phyloP scores from a whole-genome alignment of 1,140 invertebrate species.

The Ooceraea biroi region DNA sequence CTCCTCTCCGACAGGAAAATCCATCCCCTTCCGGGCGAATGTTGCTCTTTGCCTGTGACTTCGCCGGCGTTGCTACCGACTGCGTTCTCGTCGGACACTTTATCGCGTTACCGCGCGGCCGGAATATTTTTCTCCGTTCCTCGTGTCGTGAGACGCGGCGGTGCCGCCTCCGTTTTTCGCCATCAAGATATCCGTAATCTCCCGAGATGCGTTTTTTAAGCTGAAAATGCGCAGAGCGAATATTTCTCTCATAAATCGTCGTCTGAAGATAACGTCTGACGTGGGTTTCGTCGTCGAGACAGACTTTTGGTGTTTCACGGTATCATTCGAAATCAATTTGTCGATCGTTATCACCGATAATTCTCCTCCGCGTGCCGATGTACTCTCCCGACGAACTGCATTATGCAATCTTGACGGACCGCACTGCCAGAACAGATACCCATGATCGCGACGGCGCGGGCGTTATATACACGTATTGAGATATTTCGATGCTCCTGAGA shows the following conservation, averaged over 20 bases:
- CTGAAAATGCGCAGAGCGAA: no score
- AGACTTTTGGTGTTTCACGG: neutral
- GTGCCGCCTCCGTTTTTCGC: neutral
- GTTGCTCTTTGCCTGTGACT: slow-evolving; percentile 77
- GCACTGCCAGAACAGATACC: slow-evolving; percentile 43
- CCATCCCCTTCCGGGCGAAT: slow-evolving; percentile 72
- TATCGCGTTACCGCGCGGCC: slow-evolving; percentile 37
- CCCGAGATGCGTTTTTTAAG: neutral
- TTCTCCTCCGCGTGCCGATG: neutral
- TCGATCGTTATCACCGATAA: neutral
- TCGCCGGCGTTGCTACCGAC: slow-evolving; percentile 28
- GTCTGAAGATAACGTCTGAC: neutral
- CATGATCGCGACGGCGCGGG: slow-evolving; percentile 36
- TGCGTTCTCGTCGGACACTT: slow-evolving; percentile 41
- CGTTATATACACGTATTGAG: slow-evolving; percentile 58
- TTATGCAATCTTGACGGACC: slow-evolving; percentile 67
- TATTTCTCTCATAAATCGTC: no score
- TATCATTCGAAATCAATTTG: neutral
- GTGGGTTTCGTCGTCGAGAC: neutral
- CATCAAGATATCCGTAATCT: neutral
- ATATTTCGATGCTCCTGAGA: slow-evolving; percentile 79
- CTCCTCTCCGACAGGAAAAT: slow-evolving; percentile 69
- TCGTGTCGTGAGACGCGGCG: neutral
- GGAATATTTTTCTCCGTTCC: slow-evolving; percentile 25
- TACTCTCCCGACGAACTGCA: slow-evolving; percentile 52